Conservation (phyloP, 2,113 vertebrate genomes). For the Bettongia penicillata region DNA sequence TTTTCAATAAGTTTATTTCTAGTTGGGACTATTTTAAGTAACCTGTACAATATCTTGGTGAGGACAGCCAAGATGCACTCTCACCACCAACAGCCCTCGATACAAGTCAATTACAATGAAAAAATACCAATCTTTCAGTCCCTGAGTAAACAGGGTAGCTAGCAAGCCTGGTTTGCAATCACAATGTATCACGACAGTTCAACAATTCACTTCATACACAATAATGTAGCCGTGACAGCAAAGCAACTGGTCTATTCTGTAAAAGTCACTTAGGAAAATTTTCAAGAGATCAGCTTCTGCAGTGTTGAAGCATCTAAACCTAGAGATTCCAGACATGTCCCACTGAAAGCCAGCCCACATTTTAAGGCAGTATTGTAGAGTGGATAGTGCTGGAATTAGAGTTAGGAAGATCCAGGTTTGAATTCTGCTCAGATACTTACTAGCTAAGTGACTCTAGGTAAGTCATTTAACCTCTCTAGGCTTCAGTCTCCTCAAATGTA, state of each 20-base stretch:
- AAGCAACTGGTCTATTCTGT: neutral
- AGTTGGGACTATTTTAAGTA: neutral
- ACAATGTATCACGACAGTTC: neutral
- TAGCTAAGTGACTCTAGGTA: neutral
- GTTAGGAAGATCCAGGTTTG: neutral
- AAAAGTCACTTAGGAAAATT: neutral
- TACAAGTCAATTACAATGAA: neutral
- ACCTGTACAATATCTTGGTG: neutral
- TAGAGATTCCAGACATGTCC: neutral
- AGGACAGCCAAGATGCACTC: neutral
- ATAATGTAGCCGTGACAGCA: neutral
- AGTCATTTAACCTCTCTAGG: no score
- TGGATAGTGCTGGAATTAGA: neutral
- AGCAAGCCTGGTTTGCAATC: neutral
- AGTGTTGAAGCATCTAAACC: neutral
- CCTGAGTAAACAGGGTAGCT: neutral
- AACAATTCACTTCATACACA: neutral
- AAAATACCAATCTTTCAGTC: neutral
- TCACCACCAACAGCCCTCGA: neutral
- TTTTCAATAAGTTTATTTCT: neutral
- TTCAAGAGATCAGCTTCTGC: neutral
- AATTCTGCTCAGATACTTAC: neutral
- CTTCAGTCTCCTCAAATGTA: neutral
- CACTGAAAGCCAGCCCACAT: neutral
- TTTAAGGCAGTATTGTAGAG: neutral